Base-by-base conservation (phyloP, 2,888 invertebrate genomes). In the Lepas anatifera region DNA sequence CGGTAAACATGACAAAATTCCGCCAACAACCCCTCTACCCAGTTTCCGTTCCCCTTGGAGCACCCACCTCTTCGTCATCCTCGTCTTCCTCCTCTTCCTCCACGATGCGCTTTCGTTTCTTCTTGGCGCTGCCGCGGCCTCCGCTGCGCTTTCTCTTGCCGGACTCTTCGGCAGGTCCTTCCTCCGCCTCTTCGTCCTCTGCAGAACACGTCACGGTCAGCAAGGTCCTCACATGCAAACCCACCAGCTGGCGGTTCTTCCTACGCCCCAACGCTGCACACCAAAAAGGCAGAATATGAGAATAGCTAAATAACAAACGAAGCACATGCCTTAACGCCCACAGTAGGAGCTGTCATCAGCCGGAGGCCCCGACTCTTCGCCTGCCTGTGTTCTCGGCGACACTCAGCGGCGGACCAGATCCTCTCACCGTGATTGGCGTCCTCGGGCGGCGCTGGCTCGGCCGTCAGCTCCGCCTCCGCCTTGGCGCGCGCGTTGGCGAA, bases 401-500 rank as follows among this genome's bases (percentile, higher is more conserved):
- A n/a, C n/a, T n/a, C n/a, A n/a, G n/a, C n/a, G n/a, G n/a, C n/a
- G n/a, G n/a, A n/a, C n/a, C n/a, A 2, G 16, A 4, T 29, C 52
- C 13, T 16, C 52, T 58, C 58, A 58, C 58, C 58, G 35, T 58
- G 32, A 3, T 58, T 35, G 13, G 29, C 29, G 13, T 52, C 11
- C 16, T 41, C 41, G 41, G 16, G 11, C 16, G 48, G n/a, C 48
- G 11, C 35, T 13, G 39, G 16, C 39, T 37, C 18, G 13, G 25
- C 37, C 66, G n/a, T 39, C 39, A 25, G n/a, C 39, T 66, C 66
- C 16, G 66, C 66, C 72, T 81, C 81, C 63, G 82, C 75, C 52
- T 81, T 76, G 73, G 82, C 81, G 22, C 81, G 75, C 1, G 82
- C 82, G 75, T 78, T 81, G 3, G 80, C 81, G 75, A 82, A 81